These are phyloP conservation scores for Temnothorax longispinosus DNA, from an alignment of 1,140 invertebrate species.

Conservation along the genomic window DNA sequence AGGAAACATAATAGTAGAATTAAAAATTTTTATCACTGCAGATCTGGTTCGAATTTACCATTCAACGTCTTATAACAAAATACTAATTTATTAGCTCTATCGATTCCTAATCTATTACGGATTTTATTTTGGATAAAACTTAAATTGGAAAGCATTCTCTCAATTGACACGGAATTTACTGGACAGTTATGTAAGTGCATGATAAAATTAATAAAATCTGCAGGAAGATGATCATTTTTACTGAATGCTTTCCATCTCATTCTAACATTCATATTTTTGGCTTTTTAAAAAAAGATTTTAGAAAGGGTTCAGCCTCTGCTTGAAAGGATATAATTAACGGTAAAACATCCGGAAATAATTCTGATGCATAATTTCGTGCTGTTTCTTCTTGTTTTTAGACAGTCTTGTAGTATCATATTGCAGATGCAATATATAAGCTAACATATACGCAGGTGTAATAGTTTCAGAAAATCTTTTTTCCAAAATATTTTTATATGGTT, in stretches of 20 bases:
- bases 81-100: not conserved
- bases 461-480: constrained; percentile 4
- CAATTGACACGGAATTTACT: not conserved
- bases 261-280: constrained; percentile 10
- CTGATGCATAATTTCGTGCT: not conserved
- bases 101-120: not conserved
- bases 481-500: constrained; percentile 1
- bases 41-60: not conserved
- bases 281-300: not conserved
- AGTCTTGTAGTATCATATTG: not conserved
- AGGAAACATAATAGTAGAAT: not conserved
- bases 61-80: not conserved
- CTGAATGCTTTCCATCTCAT: not conserved
- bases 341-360: not conserved
- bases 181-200: not conserved
- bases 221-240: not conserved
- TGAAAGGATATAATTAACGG: not conserved
- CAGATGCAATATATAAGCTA: not conserved
- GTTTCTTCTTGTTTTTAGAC: not conserved
- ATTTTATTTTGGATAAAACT: constrained; percentile 1
- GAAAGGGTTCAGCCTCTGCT: constrained; percentile 1
- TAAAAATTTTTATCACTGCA: not conserved
- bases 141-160: not conserved
- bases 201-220: not conserved
- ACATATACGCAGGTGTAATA: not conserved